Evolutionary conservation across 2,113 vertebrate species (phyloP).

Genomic region (Accipiter virgatus): DNA sequence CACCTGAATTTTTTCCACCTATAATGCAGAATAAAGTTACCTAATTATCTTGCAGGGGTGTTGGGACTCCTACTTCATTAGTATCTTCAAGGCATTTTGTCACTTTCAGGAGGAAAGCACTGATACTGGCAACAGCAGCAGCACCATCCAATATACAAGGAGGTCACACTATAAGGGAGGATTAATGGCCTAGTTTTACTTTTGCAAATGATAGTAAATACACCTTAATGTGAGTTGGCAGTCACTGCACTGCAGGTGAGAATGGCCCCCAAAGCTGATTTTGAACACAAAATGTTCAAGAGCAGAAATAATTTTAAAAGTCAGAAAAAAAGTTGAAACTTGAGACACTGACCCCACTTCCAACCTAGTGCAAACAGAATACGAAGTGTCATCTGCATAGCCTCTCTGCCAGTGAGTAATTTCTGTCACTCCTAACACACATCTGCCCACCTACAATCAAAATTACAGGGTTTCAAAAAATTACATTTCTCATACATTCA

Average conservation of each 20-base stretch:
- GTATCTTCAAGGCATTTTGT: conserved; percentile 1
- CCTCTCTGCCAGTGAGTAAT: neutral
- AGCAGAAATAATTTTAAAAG: neutral
- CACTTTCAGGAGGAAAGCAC: neutral
- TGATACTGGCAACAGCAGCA: neutral
- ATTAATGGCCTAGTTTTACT: neutral
- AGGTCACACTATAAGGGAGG: neutral
- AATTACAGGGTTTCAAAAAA: neutral
- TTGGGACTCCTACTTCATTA: conserved; percentile 18
- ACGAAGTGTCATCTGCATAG: neutral
- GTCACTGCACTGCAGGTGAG: neutral
- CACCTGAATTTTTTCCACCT: neutral
- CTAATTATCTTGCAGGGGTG: conserved; percentile 20
- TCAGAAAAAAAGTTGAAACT: neutral
- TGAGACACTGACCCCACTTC: neutral
- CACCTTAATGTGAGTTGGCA: neutral
- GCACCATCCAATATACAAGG: neutral
- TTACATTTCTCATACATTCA: neutral
- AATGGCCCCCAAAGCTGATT: neutral
- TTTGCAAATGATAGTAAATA: neutral
- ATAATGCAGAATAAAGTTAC: neutral
- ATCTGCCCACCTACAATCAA: neutral
- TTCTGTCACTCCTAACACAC: neutral
- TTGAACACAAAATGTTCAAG: neutral
- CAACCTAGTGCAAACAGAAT: neutral